These are phyloP conservation scores for Cassiopea andromeda DNA, from an alignment of 30 jellyfish, hydroid and myxozoan species.

Conservation along the genomic window DNA sequence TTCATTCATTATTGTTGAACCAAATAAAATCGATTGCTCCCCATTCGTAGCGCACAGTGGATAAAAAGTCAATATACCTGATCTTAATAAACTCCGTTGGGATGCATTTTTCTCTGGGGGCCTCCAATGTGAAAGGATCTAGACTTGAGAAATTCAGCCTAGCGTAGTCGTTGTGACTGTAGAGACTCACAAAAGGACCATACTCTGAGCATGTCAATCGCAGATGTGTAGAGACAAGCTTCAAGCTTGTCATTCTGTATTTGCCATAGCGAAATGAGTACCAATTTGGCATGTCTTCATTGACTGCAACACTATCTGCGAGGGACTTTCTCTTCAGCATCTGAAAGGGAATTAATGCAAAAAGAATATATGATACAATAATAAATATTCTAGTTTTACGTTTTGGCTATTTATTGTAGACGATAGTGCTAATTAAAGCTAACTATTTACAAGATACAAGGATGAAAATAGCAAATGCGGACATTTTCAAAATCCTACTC, in stretches of 20 bases:
- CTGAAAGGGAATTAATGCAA: neutral
- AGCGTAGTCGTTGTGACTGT: conserved; percentile 4
- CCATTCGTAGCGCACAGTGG: neutral
- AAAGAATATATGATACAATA: no score
- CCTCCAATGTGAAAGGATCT: conserved; percentile 31
- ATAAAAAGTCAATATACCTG: neutral
- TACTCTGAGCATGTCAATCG: conserved; percentile 35
- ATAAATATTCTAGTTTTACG: no score
- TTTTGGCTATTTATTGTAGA: no score
- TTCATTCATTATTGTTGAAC: no score
- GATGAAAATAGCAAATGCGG: no score
- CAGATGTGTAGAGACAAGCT: conserved; percentile 12
- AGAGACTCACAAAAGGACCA: conserved; percentile 16
- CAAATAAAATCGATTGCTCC: no score
- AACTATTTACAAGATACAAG: no score
- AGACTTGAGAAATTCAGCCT: conserved; percentile 29
- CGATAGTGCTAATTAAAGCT: no score
- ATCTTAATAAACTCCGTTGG: conserved; percentile 16
- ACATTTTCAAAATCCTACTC: no score
- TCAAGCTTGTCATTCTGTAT: conserved; percentile 14
- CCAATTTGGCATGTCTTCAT: conserved; percentile 33
- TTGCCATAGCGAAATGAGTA: conserved; percentile 10
- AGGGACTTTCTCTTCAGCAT: neutral
- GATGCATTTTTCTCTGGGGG: conserved; percentile 7
- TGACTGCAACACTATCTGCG: conserved; percentile 19